These are phyloP conservation scores for Aporophyla nigra DNA, from an alignment of 2,888 invertebrate genomes.

Conservation along the genomic window DNA sequence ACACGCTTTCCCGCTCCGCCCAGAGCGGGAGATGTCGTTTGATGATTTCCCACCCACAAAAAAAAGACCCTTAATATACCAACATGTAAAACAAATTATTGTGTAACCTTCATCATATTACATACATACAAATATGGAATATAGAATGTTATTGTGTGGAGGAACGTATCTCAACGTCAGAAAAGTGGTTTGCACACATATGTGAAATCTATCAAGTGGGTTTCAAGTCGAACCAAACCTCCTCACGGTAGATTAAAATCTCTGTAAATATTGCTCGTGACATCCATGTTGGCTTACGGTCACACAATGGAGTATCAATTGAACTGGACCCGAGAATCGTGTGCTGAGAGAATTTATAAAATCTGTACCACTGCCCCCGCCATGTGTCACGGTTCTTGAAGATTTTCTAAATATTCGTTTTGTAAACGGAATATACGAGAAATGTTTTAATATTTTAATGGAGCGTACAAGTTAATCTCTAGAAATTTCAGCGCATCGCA, in stretches of 20 bases:
- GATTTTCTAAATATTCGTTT: constrained; percentile 37
- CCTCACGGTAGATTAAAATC: constrained; percentile 59
- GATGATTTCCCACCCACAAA: too few relatives aligned
- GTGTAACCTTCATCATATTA: constrained; percentile 17
- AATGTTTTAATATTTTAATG: constrained; percentile 43
- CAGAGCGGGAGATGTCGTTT: too few relatives aligned
- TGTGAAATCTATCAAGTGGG: constrained; percentile 47
- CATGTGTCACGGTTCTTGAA: background rate
- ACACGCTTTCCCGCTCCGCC: too few relatives aligned
- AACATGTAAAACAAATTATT: constrained; percentile 35
- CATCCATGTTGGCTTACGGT: constrained; percentile 34
- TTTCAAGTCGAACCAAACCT: constrained; percentile 39
- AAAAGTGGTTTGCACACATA: constrained; percentile 33
- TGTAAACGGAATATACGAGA: constrained; percentile 18
- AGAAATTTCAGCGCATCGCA: constrained; percentile 35
- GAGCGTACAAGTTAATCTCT: constrained; percentile 35
- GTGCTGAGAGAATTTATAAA: constrained; percentile 35
- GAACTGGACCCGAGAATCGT: constrained; percentile 29
- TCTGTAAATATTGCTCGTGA: constrained; percentile 61
- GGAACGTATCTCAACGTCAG: constrained; percentile 22
- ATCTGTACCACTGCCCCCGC: background rate
- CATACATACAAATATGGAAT: constrained; percentile 3
- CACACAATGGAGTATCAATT: constrained; percentile 57
- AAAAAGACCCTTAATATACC: background rate
- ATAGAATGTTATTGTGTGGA: constrained; percentile 29